These are phyloP conservation scores for Tolmerus cingulatus DNA, from an alignment of 2,888 invertebrate genomes.

Conservation along the genomic window DNA sequence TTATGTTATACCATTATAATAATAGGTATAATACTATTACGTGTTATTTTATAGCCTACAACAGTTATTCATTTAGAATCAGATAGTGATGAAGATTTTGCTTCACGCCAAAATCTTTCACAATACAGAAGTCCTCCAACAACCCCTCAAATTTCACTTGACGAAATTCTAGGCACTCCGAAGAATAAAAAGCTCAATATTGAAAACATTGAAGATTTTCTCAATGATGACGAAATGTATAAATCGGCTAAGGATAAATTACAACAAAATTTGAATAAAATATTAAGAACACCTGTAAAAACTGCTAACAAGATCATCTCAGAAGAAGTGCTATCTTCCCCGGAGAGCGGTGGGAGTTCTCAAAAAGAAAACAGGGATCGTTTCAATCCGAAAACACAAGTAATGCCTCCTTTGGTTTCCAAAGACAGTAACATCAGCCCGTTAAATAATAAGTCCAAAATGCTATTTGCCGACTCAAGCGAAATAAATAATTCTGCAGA, in stretches of 20 bases:
- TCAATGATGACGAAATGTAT: constrained; percentile 54
- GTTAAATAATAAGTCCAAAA: background rate
- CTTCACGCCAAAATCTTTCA: background rate
- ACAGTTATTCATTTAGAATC: constrained; percentile 19
- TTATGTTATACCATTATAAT: background rate
- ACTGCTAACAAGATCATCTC: background rate
- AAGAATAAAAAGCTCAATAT: constrained; percentile 51
- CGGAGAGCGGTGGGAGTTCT: background rate
- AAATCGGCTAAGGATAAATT: constrained; percentile 55
- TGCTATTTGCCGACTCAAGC: background rate
- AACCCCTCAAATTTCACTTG: background rate
- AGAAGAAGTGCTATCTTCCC: background rate
- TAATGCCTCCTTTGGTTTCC: background rate
- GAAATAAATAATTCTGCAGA: background rate
- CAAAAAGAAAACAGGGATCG: background rate
- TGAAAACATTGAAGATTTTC: constrained; percentile 54
- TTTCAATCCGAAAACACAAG: background rate
- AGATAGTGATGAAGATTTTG: constrained; percentile 15
- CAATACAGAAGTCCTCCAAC: background rate
- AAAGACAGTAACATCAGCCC: background rate
- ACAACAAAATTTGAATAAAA: constrained; percentile 55
- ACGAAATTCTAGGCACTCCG: background rate
- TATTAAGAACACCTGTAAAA: background rate
- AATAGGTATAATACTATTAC: background rate
- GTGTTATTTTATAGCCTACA: background rate